phyloP scores from a whole-genome alignment of 2,113 vertebrate genomes.

The Dermatemys mawii region DNA sequence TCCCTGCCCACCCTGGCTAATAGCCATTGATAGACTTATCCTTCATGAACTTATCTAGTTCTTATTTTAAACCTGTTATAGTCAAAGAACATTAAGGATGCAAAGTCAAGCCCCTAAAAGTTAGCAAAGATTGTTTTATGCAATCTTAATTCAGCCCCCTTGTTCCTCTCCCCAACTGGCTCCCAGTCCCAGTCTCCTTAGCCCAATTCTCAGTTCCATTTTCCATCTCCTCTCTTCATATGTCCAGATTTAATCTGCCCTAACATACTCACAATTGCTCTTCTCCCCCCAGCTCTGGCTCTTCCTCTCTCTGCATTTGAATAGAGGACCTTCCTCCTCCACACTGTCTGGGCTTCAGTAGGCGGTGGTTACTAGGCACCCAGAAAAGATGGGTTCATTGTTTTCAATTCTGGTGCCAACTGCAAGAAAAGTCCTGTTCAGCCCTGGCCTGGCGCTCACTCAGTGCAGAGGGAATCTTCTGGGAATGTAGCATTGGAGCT shows the following conservation, averaged over 20 bases:
- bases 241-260: not conserved
- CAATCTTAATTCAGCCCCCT: not conserved
- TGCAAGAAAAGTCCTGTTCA: not conserved
- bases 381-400: not conserved
- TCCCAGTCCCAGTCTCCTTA: not conserved
- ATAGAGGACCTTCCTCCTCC: not conserved
- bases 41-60: no score
- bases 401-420: not conserved
- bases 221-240: accelerated
- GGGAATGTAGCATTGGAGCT: not conserved
- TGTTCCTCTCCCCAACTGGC: not conserved
- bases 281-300: not conserved
- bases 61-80: no score
- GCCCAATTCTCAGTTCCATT: not conserved
- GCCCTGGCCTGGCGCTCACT: not conserved
- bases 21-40: no score
- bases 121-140: not conserved
- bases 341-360: not conserved
- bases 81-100: not conserved
- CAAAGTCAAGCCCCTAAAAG: not conserved
- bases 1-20: no score
- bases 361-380: not conserved
- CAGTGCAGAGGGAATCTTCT: not conserved
- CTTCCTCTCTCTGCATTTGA: not conserved
- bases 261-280: not conserved